Percentiles rank a stretch among this genome's conserved stretches.
phyloP scores from a whole-genome alignment of 2,888 invertebrate species.

The Caenorhabditis doughertyi region DNA sequence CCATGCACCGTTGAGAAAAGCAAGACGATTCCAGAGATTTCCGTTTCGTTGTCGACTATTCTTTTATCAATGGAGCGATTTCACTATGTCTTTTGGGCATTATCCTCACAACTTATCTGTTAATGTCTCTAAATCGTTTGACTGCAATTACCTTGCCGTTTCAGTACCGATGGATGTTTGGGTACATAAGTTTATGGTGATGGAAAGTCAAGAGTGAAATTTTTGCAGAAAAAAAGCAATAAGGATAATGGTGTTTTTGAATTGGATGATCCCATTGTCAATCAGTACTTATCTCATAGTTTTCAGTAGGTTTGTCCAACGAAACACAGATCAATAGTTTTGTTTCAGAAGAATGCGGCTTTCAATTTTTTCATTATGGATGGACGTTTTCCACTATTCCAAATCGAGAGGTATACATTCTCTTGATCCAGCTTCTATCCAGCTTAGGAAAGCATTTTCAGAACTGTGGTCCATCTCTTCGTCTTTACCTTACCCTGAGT shows the following conservation, averaged over 20 bases:
- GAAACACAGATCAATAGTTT: no score
- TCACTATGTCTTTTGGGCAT: conserved; percentile 21
- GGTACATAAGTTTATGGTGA: no score
- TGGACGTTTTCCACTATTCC: conserved; percentile 23
- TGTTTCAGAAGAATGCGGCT: conserved; percentile 18
- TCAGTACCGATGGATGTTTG: conserved; percentile 19
- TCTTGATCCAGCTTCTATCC: no score
- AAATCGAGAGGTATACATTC: conserved; percentile 5
- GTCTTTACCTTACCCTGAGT: not conserved
- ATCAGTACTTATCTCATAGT: conserved; percentile 11
- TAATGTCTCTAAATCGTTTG: conserved; percentile 14
- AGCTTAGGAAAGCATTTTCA: not conserved
- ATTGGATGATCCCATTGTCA: not conserved
- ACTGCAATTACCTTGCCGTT: not conserved
- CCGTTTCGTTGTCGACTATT: not conserved
- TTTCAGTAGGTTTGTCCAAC: conserved; percentile 11
- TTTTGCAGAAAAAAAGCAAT: not conserved
- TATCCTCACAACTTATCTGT: conserved; percentile 6
- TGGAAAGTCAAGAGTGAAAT: not conserved
- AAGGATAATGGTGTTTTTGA: not conserved
- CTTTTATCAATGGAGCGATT: not conserved
- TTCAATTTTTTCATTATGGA: conserved; percentile 17
- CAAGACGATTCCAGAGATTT: not conserved
- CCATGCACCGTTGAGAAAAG: not conserved
- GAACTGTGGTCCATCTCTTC: conserved; percentile 9